Evolutionary conservation across 2,888 invertebrate genomes (phyloP).

Genomic region (Brachyopa scutellaris): DNA sequence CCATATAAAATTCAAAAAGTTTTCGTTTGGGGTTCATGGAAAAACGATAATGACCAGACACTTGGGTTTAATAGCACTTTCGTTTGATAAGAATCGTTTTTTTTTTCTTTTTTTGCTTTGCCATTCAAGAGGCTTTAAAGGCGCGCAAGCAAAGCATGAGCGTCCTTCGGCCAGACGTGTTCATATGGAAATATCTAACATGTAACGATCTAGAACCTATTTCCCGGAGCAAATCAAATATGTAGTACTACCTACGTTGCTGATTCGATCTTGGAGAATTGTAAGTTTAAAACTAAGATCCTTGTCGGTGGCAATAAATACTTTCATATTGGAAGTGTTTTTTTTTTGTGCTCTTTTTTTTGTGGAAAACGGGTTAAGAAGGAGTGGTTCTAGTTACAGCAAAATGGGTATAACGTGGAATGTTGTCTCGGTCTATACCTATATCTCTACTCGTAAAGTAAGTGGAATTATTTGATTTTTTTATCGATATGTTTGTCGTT

Average conservation of each 20-base stretch:
- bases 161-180: slow-evolving; percentile 42
- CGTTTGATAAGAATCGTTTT: slow-evolving; percentile 65
- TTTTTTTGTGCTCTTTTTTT: neutral
- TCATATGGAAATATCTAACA: slow-evolving; percentile 67
- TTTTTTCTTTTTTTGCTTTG: slow-evolving; percentile 28
- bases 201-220: slow-evolving; percentile 67
- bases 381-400: too few relatives aligned
- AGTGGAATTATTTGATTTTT: too few relatives aligned
- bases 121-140: slow-evolving; percentile 27
- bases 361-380: neutral
- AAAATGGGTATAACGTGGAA: too few relatives aligned
- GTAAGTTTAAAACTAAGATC: slow-evolving; percentile 57
- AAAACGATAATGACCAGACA: slow-evolving; percentile 72
- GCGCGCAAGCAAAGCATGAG: neutral
- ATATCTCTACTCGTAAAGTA: too few relatives aligned
- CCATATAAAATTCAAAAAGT: slow-evolving; percentile 60
- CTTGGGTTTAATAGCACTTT: slow-evolving; percentile 67
- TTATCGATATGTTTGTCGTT: too few relatives aligned
- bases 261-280: slow-evolving; percentile 60
- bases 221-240: slow-evolving; percentile 69
- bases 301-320: slow-evolving; percentile 55
- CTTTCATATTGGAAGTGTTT: slow-evolving; percentile 50
- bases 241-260: too few relatives aligned
- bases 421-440: too few relatives aligned
- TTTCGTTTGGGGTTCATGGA: slow-evolving; percentile 62